These are phyloP conservation scores for Trachymyrmex cornetzi DNA, from an alignment of 1,140 invertebrate genomes.

Conservation along the genomic window DNA sequence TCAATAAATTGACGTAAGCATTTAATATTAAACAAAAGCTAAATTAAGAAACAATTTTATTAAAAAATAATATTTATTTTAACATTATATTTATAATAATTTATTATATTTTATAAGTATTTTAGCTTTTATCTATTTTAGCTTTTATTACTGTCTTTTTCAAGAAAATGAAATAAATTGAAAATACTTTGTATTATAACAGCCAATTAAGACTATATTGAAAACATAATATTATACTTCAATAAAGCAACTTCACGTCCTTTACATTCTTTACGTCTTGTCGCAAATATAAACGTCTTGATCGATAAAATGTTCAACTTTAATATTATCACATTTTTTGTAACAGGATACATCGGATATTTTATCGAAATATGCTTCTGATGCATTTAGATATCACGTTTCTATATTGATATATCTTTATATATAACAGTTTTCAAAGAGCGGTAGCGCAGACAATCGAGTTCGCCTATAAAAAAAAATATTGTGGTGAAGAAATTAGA, in stretches of 20 bases:
- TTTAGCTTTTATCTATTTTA: no score
- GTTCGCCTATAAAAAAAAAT: background rate
- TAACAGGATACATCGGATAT: background rate
- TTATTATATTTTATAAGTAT: no score
- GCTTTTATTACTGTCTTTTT: no score
- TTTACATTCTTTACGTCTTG: background rate
- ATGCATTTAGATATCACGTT: background rate
- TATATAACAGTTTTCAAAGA: background rate
- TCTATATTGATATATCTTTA: background rate
- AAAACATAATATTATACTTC: background rate
- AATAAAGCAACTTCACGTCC: background rate
- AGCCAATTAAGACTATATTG: background rate
- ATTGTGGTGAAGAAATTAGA: background rate
- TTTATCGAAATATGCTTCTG: background rate
- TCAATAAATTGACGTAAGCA: no score
- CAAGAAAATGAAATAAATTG: no score
- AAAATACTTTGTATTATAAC: no score
- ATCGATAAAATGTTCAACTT: background rate
- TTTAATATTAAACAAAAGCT: no score
- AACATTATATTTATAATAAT: no score
- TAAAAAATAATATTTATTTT: no score
- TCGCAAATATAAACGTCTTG: background rate
- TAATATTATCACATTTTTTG: background rate
- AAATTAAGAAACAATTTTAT: no score
- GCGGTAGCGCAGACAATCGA: background rate